Base-by-base conservation (phyloP, 2,797 vertebrate species). In the Ibycter americanus region DNA sequence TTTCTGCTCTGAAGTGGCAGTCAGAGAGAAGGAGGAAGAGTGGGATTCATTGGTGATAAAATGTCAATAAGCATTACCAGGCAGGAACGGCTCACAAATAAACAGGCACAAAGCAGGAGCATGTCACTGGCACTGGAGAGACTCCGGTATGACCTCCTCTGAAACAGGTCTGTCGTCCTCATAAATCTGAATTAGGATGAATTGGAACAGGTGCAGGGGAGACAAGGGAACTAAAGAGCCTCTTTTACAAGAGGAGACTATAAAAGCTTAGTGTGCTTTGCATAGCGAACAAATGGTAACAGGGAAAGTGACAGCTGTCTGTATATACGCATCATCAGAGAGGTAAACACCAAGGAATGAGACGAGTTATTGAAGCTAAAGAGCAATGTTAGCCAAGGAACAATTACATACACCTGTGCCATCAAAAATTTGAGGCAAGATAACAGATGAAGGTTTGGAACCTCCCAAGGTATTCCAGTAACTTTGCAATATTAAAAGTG, bases 161-260 rank as follows among this genome's bases (percentile, higher is more conserved):
- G 87, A 83, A 79, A 85, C 55, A 80, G 56, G 67, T 92, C 74
- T 89, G 29, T 80, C 15, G 3, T 56, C 70, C 51, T 79, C 29
- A 8, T 66, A 83, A 66, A 89, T 20, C 34, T 94, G 59, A 87
- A 83, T 66, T 62, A 49, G 7, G 55, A 96, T 71, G 27, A 94
- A 66, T 55, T 80, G 74, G 51, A 91, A 87, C 93, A 96, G 96
- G 89, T 96, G 94, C 82, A 70, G n/a, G 44, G 34, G 55, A 83
- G 47, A 77, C 59, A 40, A 62, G 70, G 55, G 63, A 83, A 68
- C 71, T 54, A 42, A 84, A 94, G 62, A 93, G 16, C 12, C 40
- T 79, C 59, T 95, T 96, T 93, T 82, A 89, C 78, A 82, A 91
- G 55, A 78, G 58, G 61, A 74, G 71, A 58, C 87, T 91, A 34